A percentile compares a stretch with the other conserved stretches of the same genome.
phyloP scores from a whole-genome alignment of 2,888 invertebrate species.

The Drosophila anomelani region DNA sequence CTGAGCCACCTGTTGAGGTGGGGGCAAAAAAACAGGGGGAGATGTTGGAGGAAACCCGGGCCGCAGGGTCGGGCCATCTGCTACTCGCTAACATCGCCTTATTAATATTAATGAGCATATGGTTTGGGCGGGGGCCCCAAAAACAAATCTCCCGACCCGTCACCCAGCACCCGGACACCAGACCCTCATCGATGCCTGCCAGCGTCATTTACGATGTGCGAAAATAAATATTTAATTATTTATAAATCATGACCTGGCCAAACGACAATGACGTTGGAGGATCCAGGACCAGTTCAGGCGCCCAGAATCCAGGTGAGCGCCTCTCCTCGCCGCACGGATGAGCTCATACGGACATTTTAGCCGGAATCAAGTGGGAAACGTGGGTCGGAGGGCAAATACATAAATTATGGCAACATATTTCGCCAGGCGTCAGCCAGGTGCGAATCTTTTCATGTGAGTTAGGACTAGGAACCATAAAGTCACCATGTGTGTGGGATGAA shows the following conservation, averaged over 20 bases:
- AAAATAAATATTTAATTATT: conserved; percentile 80
- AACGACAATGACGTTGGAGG: conserved; percentile 18
- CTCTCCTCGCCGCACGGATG: conserved; percentile 24
- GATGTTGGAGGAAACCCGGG: not conserved
- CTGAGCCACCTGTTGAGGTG: conserved; percentile 70
- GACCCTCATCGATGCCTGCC: conserved; percentile 42
- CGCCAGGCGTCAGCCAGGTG: conserved; percentile 6
- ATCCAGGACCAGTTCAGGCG: conserved; percentile 1
- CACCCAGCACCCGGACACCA: conserved; percentile 6
- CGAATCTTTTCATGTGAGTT: not conserved
- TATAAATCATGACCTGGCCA: conserved; percentile 75
- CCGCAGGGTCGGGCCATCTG: conserved; percentile 19
- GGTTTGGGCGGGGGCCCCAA: conserved; percentile 44
- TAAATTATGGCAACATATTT: conserved; percentile 46
- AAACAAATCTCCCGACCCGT: conserved; percentile 4
- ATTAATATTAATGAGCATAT: conserved; percentile 77
- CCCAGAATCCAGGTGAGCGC: conserved; percentile 11
- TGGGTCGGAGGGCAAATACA: conserved; percentile 23
- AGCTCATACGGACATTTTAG: conserved; percentile 30
- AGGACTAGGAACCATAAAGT: not conserved
- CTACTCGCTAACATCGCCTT: conserved; percentile 44
- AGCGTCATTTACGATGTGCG: conserved; percentile 72
- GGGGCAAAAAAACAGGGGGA: not conserved
- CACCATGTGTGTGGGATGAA: conserved; percentile 4
- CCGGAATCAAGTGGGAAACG: conserved; percentile 12